These are phyloP conservation scores for Onthophagus taurus DNA, from an alignment of 1,140 invertebrate species.

Conservation along the genomic window DNA sequence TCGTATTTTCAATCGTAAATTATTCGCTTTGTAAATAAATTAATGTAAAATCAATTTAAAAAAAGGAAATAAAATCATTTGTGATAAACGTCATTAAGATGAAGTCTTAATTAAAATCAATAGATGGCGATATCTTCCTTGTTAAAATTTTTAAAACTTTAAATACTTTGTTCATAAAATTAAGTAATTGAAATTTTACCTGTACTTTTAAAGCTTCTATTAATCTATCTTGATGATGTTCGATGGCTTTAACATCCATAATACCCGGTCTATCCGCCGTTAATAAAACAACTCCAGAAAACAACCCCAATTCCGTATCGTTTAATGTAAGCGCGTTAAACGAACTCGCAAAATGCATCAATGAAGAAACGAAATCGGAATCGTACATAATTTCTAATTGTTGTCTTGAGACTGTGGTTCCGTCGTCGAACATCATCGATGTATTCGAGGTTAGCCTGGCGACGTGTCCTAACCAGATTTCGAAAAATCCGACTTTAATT, in stretches of 20 bases:
- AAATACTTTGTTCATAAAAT: too few species aligned
- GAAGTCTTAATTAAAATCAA: too few species aligned
- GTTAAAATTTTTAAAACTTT: too few species aligned
- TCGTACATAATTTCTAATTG: slow-evolving; percentile 90
- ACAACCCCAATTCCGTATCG: slow-evolving; percentile 85
- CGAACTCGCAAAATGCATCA: slow-evolving; percentile 70
- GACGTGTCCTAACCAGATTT: slow-evolving; percentile 87
- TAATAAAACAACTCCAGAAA: slow-evolving; percentile 77
- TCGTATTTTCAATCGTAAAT: too few species aligned
- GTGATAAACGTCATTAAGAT: too few species aligned
- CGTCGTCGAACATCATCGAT: slow-evolving; percentile 86
- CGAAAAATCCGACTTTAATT: slow-evolving; percentile 93
- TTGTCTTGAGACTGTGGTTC: slow-evolving; percentile 71
- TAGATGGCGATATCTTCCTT: too few species aligned
- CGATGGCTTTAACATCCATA: slow-evolving; percentile 73
- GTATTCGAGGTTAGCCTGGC: slow-evolving; percentile 71
- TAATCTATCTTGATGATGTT: slow-evolving; percentile 72
- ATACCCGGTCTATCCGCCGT: slow-evolving; percentile 71
- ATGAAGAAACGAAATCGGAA: slow-evolving; percentile 59
- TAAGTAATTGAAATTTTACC: slow-evolving; percentile 41
- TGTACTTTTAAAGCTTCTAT: slow-evolving; percentile 76
- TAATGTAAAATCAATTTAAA: too few species aligned
- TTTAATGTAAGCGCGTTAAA: slow-evolving; percentile 71
- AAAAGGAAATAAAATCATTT: too few species aligned
- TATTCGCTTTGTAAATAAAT: too few species aligned